Evolutionary conservation across 2,113 vertebrate genomes (phyloP), one percentile per base, ranked within the genome.

Genomic region (Sander lucioperca): DNA sequence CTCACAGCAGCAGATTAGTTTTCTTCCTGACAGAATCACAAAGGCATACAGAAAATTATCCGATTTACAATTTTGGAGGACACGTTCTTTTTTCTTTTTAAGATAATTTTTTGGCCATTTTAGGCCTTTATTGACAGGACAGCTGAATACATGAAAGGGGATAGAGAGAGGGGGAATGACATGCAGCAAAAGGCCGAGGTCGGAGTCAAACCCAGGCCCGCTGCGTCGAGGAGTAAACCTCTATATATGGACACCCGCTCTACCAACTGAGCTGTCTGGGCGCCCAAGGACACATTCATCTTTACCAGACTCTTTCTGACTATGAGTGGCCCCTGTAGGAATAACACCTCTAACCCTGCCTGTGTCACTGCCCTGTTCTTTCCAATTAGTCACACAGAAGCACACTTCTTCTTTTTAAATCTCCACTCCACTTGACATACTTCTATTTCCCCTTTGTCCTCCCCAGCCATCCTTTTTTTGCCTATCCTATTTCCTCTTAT

Each of bases 361-460:
- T 36, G 12, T 67, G 74, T 74, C 79, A 53, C 48, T 18, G n/a
- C 10, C 33, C 74, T 50, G 9, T 48, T 87, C 67, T 59, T 16
- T 59, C 80, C 61, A 84, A 72, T 89, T 80, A 88, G 78, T 61
- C 50, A 3, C 58, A 75, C 62, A 71, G 61, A 79, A 57, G 39
- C 25, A n/a, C 48, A 68, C 53, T 67, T 74, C n/a, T 51, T 71
- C 14, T 27, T 67, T 66, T 57, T 64, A 39, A 57, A 53, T 48
- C 27, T 18, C 12, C 12, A 10, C 27, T 82, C n/a, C 11, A 54
- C 57, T 66, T 48, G 47, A 54, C 45, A 53, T 43, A 27, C 25
- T 70, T 58, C 64, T 18, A 0, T 53, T 33, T 36, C 63, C 33
- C 19, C 16, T 72, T 59, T 18, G 19, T 79, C 23, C 54, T 30